A percentile compares a stretch with the other conserved stretches of the same genome.
Conservation (phyloP, 2,797 vertebrate genomes). For the Pipistrellus pygmaeus region DNA sequence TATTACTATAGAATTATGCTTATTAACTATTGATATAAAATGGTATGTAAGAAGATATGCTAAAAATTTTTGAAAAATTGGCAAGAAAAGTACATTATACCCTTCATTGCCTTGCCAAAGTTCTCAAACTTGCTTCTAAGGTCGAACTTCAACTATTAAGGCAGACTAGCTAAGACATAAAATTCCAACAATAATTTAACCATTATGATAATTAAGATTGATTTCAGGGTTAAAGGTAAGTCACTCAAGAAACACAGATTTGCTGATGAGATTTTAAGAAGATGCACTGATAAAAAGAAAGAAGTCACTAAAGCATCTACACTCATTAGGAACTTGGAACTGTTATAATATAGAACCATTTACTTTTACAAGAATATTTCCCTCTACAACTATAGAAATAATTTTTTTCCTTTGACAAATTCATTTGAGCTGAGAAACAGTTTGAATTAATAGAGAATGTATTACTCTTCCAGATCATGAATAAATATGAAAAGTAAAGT, state of each 20-base stretch:
- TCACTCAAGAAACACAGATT: conserved; percentile 46
- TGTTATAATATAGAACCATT: not conserved
- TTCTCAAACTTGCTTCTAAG: conserved; percentile 14
- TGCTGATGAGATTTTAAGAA: conserved; percentile 59
- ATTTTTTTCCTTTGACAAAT: conserved; percentile 42
- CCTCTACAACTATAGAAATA: not conserved
- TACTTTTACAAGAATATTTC: conserved; percentile 12
- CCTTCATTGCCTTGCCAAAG: conserved; percentile 33
- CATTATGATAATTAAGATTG: conserved; percentile 45
- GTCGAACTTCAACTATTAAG: not conserved
- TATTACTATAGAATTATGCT: conserved; percentile 16
- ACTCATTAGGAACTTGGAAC: not conserved
- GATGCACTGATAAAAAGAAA: conserved; percentile 28
- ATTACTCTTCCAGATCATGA: conserved; percentile 56
- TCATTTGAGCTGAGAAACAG: conserved; percentile 39
- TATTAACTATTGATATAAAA: conserved; percentile 19
- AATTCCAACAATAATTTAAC: conserved; percentile 10
- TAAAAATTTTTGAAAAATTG: conserved; percentile 44
- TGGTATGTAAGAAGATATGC: not conserved
- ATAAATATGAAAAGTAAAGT: conserved; percentile 64
- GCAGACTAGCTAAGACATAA: conserved; percentile 27
- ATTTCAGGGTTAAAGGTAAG: conserved; percentile 48
- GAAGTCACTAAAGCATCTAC: not conserved
- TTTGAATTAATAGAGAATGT: conserved; percentile 40
- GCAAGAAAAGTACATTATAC: not conserved